Percentiles rank a stretch among this genome's conserved stretches.
Evolutionary conservation across 2,888 invertebrate species (phyloP).

Genomic region (Heliconius ethilla): DNA sequence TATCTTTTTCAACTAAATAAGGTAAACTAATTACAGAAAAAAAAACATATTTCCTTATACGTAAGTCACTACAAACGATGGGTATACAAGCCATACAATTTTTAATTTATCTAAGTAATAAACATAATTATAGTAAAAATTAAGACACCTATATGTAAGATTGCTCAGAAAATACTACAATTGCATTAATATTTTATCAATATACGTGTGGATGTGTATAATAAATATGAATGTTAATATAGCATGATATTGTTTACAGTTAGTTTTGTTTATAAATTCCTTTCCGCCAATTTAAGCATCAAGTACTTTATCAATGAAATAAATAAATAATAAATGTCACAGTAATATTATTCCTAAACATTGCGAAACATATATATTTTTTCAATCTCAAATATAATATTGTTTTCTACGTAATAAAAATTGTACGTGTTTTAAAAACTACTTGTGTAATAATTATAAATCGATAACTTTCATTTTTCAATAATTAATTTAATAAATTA

Average conservation of each 20-base stretch:
- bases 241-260: slow-evolving; percentile 7
- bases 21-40: no score
- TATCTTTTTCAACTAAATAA: not conserved
- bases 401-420: not conserved
- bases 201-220: not conserved
- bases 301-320: slow-evolving; percentile 25
- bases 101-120: no score
- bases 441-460: not conserved
- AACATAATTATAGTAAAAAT: not conserved
- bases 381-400: not conserved
- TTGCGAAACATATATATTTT: not conserved
- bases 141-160: not conserved
- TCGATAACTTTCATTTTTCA: not conserved
- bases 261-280: slow-evolving; percentile 29
- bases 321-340: not conserved
- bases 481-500: not conserved
- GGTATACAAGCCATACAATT: no score
- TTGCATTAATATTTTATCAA: not conserved
- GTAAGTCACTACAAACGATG: not conserved
- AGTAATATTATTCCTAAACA: not conserved
- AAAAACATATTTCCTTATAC: no score
- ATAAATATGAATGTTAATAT: not conserved
- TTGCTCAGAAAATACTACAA: not conserved
- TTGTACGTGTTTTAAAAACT: not conserved
- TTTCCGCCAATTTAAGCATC: slow-evolving; percentile 20